Conservation (phyloP, 2,888 invertebrate species). For the Cylindroiulus punctatus region DNA sequence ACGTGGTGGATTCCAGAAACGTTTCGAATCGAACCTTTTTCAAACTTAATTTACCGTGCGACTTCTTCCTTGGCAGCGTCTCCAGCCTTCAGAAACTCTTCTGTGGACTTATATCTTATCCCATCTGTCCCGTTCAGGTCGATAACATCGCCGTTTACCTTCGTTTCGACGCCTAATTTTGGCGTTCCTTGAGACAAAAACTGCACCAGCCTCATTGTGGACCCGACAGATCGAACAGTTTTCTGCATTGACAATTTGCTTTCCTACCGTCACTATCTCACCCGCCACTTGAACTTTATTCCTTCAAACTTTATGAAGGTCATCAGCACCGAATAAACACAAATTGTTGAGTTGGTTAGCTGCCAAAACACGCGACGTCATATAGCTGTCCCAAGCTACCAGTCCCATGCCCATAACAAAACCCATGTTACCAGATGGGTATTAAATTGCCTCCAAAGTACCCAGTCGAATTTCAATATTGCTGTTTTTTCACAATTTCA, state of each 20-base stretch:
- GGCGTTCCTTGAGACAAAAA: conserved; percentile 9
- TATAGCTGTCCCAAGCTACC: no score
- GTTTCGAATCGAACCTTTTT: no score
- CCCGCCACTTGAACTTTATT: neutral
- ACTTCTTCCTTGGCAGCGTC: neutral
- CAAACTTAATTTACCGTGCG: neutral
- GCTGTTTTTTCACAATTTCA: no score
- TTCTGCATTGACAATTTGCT: conserved; percentile 10
- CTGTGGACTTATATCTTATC: neutral
- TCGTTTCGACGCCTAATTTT: conserved; percentile 7
- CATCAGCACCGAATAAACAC: no score
- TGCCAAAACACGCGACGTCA: no score
- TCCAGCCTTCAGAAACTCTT: neutral
- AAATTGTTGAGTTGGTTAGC: no score
- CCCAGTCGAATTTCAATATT: no score
- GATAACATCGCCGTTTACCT: conserved; percentile 13
- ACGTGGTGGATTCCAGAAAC: no score
- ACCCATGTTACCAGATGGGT: no score
- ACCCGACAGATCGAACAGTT: neutral
- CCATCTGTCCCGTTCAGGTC: neutral
- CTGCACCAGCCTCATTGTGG: conserved; percentile 24
- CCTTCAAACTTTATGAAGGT: neutral
- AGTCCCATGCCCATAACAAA: no score
- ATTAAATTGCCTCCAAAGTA: no score
- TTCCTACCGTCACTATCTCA: neutral